Percentiles rank a stretch among this genome's conserved stretches.
These are phyloP conservation scores for Cydia splendana DNA, from an alignment of 1,140 invertebrate species.

Conservation along the genomic window DNA sequence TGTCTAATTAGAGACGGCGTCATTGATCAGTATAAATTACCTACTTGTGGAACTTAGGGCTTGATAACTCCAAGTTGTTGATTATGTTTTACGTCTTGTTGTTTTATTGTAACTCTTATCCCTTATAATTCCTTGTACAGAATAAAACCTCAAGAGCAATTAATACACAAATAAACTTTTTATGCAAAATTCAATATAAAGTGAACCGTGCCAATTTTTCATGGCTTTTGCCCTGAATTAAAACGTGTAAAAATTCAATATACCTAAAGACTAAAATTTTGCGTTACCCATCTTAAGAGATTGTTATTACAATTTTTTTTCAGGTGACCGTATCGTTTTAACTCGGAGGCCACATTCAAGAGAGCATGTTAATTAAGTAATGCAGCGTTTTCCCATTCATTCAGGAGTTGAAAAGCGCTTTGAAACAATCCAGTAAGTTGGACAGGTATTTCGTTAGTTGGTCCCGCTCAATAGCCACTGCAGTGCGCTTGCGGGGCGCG, in stretches of 20 bases:
- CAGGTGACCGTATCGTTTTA: too few species aligned
- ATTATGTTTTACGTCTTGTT: slow-evolving; percentile 18
- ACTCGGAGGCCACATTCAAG: not conserved
- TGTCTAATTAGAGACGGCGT: slow-evolving; percentile 23
- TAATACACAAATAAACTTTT: too few species aligned
- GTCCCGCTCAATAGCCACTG: slow-evolving; percentile 11
- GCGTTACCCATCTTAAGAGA: too few species aligned
- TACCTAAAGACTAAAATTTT: too few species aligned
- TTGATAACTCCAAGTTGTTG: slow-evolving; percentile 20
- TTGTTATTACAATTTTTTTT: too few species aligned
- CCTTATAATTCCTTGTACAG: not conserved
- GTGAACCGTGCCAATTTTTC: too few species aligned
- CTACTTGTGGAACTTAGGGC: slow-evolving; percentile 14
- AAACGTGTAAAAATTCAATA: too few species aligned
- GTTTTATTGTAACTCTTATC: not conserved
- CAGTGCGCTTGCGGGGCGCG: not conserved
- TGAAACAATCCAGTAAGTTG: slow-evolving; percentile 24
- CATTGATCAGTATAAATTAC: slow-evolving; percentile 32
- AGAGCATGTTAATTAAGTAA: not conserved
- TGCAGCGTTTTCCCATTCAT: slow-evolving; percentile 24
- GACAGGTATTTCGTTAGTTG: slow-evolving; percentile 21
- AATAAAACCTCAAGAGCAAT: not conserved
- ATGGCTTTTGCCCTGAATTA: too few species aligned
- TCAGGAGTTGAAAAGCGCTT: slow-evolving; percentile 19
- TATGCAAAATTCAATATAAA: too few species aligned